Conservation (phyloP, 2,113 vertebrate species). For the Charadrius vociferus region DNA sequence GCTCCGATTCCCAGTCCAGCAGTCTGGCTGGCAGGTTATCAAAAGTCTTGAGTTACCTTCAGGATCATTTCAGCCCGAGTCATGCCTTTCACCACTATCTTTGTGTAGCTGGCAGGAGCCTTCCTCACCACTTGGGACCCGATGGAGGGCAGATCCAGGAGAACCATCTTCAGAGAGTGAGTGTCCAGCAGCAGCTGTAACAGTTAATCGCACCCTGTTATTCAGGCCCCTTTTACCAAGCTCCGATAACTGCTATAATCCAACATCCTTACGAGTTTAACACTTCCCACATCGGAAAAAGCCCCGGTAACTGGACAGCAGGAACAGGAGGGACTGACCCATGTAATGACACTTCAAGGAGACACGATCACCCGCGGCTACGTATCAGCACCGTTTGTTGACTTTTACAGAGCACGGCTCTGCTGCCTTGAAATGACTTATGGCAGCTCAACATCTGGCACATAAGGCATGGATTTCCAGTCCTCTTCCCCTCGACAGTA, state of each 20-base stretch:
- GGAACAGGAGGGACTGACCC: background rate
- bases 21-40: slow-evolving; percentile 57
- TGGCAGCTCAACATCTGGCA: background rate
- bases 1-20: slow-evolving; percentile 45
- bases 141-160: slow-evolving; percentile 95
- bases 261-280: background rate
- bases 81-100: slow-evolving; percentile 99
- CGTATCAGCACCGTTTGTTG: accelerated
- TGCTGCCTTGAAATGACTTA: background rate
- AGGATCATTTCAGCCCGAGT: slow-evolving; percentile 99
- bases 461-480: background rate
- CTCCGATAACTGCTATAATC: background rate
- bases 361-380: background rate
- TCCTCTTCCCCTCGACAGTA: background rate
- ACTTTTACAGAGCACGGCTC: background rate
- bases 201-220: background rate
- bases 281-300: background rate
- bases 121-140: slow-evolving; percentile 97
- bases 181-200: slow-evolving; percentile 94
- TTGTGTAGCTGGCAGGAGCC: slow-evolving; percentile 97
- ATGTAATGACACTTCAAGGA: background rate
- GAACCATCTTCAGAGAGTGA: slow-evolving; percentile 96
- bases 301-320: background rate
- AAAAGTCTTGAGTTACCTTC: slow-evolving; percentile 83
- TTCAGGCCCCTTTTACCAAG: background rate